Conservation (phyloP, 2,888 invertebrate species). For the Amblyjoppa proteus region DNA sequence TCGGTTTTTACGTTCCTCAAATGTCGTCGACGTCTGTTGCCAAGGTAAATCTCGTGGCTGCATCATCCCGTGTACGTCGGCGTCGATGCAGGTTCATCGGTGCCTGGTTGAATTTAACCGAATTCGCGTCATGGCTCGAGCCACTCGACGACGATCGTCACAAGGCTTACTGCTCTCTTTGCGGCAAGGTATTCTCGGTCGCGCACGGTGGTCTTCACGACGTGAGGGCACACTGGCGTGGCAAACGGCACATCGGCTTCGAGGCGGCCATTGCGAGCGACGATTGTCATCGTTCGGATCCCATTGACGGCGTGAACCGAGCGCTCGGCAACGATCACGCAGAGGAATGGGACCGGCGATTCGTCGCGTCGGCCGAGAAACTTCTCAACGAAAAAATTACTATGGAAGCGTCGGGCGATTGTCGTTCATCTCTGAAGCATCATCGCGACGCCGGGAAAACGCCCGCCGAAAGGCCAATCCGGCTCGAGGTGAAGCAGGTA, state of each 20-base stretch:
- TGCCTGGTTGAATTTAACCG: slow-evolving; percentile 75
- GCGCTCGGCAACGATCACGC: slow-evolving; percentile 43
- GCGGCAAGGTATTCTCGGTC: slow-evolving; percentile 80
- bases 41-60: slow-evolving; percentile 51
- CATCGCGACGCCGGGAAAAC: slow-evolving; percentile 29
- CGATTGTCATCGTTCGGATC: slow-evolving; percentile 12
- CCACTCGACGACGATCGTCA: slow-evolving; percentile 78
- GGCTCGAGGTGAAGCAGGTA: slow-evolving; percentile 57
- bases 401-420: slow-evolving; percentile 49
- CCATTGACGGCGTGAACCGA: not conserved
- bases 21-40: slow-evolving; percentile 48
- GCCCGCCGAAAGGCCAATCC: slow-evolving; percentile 50
- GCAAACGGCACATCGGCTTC: slow-evolving; percentile 80
- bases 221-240: slow-evolving; percentile 81
- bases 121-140: slow-evolving; percentile 78
- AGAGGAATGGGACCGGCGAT: not conserved
- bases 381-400: not conserved
- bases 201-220: slow-evolving; percentile 80
- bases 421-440: slow-evolving; percentile 15
- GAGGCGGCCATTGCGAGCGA: slow-evolving; percentile 67
- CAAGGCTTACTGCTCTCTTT: slow-evolving; percentile 76
- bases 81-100: slow-evolving; percentile 80
- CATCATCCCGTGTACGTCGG: slow-evolving; percentile 68
- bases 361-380: not conserved
- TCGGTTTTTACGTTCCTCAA: slow-evolving; percentile 38